Evolutionary conservation across 2,113 vertebrate species (phyloP).

Genomic region (Athene cunicularia): DNA sequence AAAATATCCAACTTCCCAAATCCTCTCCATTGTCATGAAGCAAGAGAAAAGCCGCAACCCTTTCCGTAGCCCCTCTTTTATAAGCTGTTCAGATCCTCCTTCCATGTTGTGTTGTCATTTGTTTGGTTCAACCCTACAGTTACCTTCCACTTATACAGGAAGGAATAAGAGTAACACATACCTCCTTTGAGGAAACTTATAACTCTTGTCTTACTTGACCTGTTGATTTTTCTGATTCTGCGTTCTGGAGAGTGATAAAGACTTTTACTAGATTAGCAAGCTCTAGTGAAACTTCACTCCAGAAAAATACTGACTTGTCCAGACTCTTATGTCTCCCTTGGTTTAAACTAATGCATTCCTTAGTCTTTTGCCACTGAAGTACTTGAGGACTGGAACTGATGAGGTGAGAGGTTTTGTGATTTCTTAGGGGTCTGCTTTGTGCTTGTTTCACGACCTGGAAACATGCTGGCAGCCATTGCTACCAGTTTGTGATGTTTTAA

Average conservation of each 20-base stretch:
- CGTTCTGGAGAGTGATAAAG: background rate
- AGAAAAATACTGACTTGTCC: background rate
- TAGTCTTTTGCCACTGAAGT: background rate
- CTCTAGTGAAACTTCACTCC: background rate
- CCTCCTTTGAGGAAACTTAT: background rate
- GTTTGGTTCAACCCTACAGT: background rate
- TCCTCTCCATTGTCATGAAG: background rate
- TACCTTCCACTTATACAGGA: background rate
- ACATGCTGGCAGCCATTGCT: background rate
- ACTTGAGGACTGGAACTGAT: background rate
- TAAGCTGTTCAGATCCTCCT: background rate
- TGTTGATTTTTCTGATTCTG: background rate
- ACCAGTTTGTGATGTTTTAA: background rate
- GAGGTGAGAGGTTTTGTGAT: background rate
- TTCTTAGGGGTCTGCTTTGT: background rate
- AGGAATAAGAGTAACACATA: too few relatives aligned
- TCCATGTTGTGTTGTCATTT: background rate
- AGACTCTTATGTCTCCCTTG: background rate
- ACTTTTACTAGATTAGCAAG: background rate
- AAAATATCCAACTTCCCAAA: background rate
- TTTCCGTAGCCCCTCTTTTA: background rate
- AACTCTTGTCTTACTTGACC: background rate
- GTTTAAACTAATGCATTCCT: background rate
- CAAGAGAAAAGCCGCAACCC: background rate
- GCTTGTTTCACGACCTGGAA: background rate